Evolutionary conservation across 2,888 invertebrate species (phyloP), one percentile per base, ranked within the genome.

Genomic region (Drosophila dives): DNA sequence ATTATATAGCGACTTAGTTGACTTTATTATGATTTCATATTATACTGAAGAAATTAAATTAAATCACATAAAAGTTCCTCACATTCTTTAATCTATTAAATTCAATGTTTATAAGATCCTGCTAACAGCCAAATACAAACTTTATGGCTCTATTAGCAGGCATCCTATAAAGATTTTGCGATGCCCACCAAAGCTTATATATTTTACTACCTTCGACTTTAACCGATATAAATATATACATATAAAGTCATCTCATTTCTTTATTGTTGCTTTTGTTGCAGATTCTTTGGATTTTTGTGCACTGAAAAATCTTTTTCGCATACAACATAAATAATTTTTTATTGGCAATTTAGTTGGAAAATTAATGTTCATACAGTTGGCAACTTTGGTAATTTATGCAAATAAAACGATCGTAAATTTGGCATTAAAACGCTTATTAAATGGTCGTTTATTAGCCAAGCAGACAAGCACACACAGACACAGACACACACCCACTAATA

Each of bases 391-490:
- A 90, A 90, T 90, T 90, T 91, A 91, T 91, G 90, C 90, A 90
- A 91, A 90, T 91, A 90, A 90, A 91, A 88, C 89, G 91, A 88
- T 91, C 90, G 84, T 90, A 91, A 91, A 91, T 90, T 91, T 90
- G 90, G 89, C 90, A 90, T 88, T 87, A 88, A 88, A 87, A 83
- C 81, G 85, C 81, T 89, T 89, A 88, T 88, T 89, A 88, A 88
- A 87, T 82, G 87, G 82, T 82, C 87, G 87, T 89, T 88, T 88
- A 88, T 88, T 87, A 87, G 75, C 77, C 79, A 72, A 59, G 55
- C 53, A 23, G 45, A 45, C 48, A 34, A 64, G 53, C 51, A 29
- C n/a, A 12, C 11, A 29, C 33, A 40, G 20, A 26, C 61, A 55
- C 38, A n/a, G n/a, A 36, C 36, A 29, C 40, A 34, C 53, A 38